phyloP scores from a whole-genome alignment of 2,113 vertebrate species.

The Columba janthina region DNA sequence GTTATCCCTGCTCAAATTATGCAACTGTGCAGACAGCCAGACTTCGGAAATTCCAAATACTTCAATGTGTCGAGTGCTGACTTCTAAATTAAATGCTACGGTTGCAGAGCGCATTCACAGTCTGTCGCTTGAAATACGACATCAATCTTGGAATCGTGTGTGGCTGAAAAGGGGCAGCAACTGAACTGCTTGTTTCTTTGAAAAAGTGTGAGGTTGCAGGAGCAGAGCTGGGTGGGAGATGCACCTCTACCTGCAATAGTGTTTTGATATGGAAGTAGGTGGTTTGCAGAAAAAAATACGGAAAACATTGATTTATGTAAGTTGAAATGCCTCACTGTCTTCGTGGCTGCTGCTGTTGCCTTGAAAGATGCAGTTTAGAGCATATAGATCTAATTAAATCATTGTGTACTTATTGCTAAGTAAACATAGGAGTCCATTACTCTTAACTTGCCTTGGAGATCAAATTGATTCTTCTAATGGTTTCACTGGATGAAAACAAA shows the following conservation, averaged over 20 bases:
- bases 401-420: constrained; percentile 1
- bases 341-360: background rate
- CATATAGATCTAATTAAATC: constrained; percentile 9
- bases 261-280: background rate
- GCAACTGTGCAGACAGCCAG: constrained; percentile 54
- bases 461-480: constrained; percentile 10
- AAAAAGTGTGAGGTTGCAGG: background rate
- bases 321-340: background rate
- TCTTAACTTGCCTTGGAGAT: background rate
- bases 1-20: constrained; percentile 59
- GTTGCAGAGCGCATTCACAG: background rate
- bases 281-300: background rate
- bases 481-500: background rate
- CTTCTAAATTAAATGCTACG: constrained; percentile 6
- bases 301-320: background rate
- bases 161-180: constrained; percentile 26
- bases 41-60: constrained; percentile 58
- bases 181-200: background rate
- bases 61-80: constrained; percentile 40
- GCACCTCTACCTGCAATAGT: background rate
- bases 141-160: background rate
- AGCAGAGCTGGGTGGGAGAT: background rate
- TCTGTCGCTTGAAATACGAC: constrained; percentile 9
- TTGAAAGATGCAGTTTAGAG: background rate
- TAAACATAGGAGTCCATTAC: background rate